Evolutionary conservation across 92 coral and sea anemone genomes (phyloP).

Genomic region (Palythoa caribaeorum): DNA sequence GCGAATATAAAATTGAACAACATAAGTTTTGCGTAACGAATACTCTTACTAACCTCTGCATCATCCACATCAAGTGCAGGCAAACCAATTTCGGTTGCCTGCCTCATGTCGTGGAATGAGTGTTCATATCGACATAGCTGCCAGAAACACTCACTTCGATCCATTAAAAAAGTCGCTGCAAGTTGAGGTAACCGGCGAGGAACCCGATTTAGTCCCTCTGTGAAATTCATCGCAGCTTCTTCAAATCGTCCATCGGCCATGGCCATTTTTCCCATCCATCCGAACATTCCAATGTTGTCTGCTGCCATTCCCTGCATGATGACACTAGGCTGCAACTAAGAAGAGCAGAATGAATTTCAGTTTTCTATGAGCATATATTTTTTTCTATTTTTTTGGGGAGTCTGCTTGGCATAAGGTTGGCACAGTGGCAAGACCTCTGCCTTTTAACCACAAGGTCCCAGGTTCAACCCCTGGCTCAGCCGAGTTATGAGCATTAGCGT

Average conservation of each 20-base stretch:
- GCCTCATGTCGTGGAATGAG: slow-evolving; percentile 26
- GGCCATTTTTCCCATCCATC: slow-evolving; percentile 14
- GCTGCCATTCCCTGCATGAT: not conserved
- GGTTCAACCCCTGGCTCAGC: too few relatives aligned
- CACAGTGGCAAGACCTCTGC: too few relatives aligned
- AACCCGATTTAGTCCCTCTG: slow-evolving; percentile 18
- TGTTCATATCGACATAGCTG: not conserved
- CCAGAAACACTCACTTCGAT: slow-evolving; percentile 36
- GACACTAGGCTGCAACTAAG: too few relatives aligned
- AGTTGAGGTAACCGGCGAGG: slow-evolving; percentile 6
- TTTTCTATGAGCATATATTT: too few relatives aligned
- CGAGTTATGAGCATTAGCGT: too few relatives aligned
- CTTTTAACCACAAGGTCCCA: too few relatives aligned
- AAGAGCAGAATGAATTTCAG: too few relatives aligned
- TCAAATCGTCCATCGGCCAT: not conserved
- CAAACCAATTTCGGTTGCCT: slow-evolving; percentile 12
- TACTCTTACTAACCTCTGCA: slow-evolving; percentile 13
- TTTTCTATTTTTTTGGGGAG: too few relatives aligned
- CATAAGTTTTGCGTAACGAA: too few relatives aligned
- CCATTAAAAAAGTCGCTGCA: slow-evolving; percentile 28
- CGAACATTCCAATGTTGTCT: not conserved
- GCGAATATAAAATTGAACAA: too few relatives aligned
- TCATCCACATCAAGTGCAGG: slow-evolving; percentile 20
- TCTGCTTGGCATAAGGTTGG: too few relatives aligned
- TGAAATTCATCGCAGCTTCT: not conserved